phyloP scores from a whole-genome alignment of 2,888 invertebrate genomes.

The Archips crataeganus region DNA sequence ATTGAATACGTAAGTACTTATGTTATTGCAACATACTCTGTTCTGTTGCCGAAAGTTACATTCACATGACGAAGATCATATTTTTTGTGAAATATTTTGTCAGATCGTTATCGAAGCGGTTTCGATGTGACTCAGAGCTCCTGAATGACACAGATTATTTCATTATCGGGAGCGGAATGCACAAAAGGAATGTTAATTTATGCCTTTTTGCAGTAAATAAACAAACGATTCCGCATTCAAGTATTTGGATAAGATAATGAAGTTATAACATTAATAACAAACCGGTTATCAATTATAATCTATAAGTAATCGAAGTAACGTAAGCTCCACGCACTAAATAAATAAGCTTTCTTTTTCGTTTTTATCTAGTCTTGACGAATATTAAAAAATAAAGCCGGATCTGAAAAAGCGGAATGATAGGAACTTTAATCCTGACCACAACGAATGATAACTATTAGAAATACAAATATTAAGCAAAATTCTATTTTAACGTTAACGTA shows the following conservation, averaged over 20 bases:
- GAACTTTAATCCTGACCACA: neutral
- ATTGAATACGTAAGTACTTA: conserved; percentile 30
- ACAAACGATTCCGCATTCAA: conserved; percentile 43
- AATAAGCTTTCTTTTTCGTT: neutral
- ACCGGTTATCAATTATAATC: conserved; percentile 4
- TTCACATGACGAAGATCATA: conserved; percentile 62
- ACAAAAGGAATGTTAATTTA: conserved; percentile 55
- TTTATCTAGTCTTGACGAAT: neutral
- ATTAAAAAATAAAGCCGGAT: conserved; percentile 4
- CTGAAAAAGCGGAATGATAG: neutral
- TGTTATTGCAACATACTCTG: conserved; percentile 47
- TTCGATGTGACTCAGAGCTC: conserved; percentile 57
- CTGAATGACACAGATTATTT: conserved; percentile 48
- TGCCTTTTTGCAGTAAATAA: conserved; percentile 50
- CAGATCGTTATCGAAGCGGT: conserved; percentile 55
- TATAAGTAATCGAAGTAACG: conserved; percentile 25
- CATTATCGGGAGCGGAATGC: conserved; percentile 61
- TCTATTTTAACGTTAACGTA: neutral
- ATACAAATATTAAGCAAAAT: neutral
- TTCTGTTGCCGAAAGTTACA: conserved; percentile 56
- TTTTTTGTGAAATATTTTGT: conserved; percentile 63
- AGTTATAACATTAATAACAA: conserved; percentile 38
- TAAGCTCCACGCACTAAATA: neutral
- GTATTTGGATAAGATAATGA: conserved; percentile 53
- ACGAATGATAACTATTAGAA: neutral